These are phyloP conservation scores for Hartigia nigra DNA, from an alignment of 2,888 invertebrate genomes.

Conservation along the genomic window DNA sequence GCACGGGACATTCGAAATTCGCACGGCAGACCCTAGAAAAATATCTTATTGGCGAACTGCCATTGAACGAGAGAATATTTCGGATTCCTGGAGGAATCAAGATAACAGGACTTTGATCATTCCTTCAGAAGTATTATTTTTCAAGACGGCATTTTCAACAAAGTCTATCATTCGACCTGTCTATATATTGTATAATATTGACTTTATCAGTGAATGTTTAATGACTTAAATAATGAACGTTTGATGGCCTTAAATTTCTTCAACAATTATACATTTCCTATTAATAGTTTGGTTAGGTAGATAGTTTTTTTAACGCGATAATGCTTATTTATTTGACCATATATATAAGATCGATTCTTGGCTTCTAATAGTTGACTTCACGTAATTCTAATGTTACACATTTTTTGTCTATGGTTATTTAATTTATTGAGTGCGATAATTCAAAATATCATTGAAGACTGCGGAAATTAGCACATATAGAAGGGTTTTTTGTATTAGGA, in stretches of 20 bases:
- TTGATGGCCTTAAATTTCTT: neutral
- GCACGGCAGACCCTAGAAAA: conserved; percentile 75
- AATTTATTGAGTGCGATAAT: neutral
- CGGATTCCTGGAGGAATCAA: conserved; percentile 72
- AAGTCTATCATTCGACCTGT: neutral
- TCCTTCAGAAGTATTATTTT: neutral
- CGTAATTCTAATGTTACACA: no score
- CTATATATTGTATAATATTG: neutral
- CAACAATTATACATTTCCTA: neutral
- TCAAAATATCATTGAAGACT: neutral
- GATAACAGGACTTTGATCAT: conserved; percentile 61
- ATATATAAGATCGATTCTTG: no score
- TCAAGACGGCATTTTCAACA: neutral
- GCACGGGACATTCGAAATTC: conserved; percentile 79
- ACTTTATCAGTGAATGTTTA: neutral
- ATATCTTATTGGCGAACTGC: conserved; percentile 83
- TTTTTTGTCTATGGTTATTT: neutral
- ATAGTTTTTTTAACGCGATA: no score
- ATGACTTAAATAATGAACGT: neutral
- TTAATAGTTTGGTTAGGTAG: no score
- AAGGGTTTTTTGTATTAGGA: neutral
- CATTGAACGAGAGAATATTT: conserved; percentile 79
- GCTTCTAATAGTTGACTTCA: no score
- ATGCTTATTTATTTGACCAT: neutral
- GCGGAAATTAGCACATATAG: neutral